Evolutionary conservation across 2,797 vertebrate species (phyloP), one percentile per base, ranked within the genome.

Genomic region (Vireo griseus): DNA sequence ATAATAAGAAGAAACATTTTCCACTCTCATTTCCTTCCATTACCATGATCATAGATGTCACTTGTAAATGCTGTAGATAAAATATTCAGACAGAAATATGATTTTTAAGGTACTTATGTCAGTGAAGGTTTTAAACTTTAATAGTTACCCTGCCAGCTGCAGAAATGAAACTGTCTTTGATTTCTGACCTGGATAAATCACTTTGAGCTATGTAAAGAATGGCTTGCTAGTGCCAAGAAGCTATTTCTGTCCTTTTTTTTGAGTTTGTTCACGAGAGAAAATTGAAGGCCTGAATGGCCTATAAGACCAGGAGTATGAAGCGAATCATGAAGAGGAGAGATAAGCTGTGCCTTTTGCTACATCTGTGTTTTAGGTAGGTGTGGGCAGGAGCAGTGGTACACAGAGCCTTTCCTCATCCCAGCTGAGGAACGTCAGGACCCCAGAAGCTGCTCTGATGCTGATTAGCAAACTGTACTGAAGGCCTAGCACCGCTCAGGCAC

Each of bases 171-270:
- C 54, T n/a, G 35, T 31, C 87, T 91, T 83, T 96, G 89, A 95
- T 92, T 94, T 83, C 79, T 94, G 87, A 92, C 91, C 85, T 66
- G 78, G 92, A 91, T 91, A 92, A 90, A 94, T 91, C 89, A 84
- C 67, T 91, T 15, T 63, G 58, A 90, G 51, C 62, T 52, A 75
- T 35, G 75, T 45, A 69, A 94, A 88, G 62, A 67, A 92, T 9
- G 33, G 33, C 26, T 19, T 48, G 66, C 48, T 86, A 86, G 24
- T 21, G 28, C 19, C 44, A 88, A 72, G 51, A 68, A 89, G 29
- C 21, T 67, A 42, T 44, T 92, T 91, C 66, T 84, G 51, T 71
- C 44, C 57, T 48, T 52, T 66, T 66, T 86, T 58, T 54, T 10
- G 5, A 59, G 61, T 66, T 90, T 86, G 74, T 11, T 59, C 22